Percentiles rank a stretch among this genome's conserved stretches.
Conservation (phyloP, 2,113 vertebrate genomes). For the Trochalopteron elliotii region DNA sequence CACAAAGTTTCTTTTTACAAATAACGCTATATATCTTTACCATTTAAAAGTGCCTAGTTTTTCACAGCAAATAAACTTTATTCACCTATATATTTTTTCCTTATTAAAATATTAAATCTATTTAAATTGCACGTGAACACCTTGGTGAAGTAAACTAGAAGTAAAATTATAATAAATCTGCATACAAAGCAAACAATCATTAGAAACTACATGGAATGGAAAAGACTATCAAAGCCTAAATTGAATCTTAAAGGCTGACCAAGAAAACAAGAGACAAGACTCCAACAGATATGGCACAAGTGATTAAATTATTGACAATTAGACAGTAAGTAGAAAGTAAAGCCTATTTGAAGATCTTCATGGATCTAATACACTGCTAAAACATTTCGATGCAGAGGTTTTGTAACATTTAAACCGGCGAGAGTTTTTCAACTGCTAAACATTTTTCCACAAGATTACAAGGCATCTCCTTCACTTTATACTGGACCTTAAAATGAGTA, state of each 20-base stretch:
- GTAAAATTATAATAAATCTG: background rate
- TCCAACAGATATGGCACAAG: constrained; percentile 26
- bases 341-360: constrained; percentile 15
- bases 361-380: background rate
- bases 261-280: constrained; percentile 32
- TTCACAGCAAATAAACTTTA: constrained; percentile 65
- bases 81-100: constrained; percentile 47
- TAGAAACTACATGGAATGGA: constrained; percentile 32
- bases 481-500: constrained; percentile 17
- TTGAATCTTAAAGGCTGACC: background rate
- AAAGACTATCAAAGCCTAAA: constrained; percentile 29
- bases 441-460: constrained; percentile 26
- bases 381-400: background rate
- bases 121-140: constrained; percentile 30
- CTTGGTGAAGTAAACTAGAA: constrained; percentile 11
- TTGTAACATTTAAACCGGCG: constrained; percentile 18
- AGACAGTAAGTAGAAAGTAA: constrained; percentile 1
- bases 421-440: constrained; percentile 3
- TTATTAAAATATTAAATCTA: constrained; percentile 63
- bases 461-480: constrained; percentile 60
- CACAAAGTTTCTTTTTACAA: constrained; percentile 64
- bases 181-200: constrained; percentile 4
- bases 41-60: constrained; percentile 66
- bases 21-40: constrained; percentile 40
- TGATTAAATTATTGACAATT: constrained; percentile 13